Base-by-base conservation (phyloP, 1,140 invertebrate species). In the Philaenus spumarius region DNA sequence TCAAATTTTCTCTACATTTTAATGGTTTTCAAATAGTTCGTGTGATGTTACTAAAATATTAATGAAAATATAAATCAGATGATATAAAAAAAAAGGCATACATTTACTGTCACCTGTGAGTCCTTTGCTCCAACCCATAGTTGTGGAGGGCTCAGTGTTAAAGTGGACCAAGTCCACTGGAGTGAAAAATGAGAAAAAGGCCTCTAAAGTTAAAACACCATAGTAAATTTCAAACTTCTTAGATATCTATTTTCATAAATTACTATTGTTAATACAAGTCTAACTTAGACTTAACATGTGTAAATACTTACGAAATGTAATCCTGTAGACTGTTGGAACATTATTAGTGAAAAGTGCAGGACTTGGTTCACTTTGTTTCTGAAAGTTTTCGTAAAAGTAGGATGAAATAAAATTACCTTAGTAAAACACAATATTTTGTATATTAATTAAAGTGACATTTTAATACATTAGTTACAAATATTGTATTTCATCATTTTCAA, bases 361-460 rank as follows among this genome's bases (percentile, higher is more conserved):
- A 48, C 46, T 48, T 48, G 46, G 46, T 48, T 48, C 46, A 48
- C 22, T 23, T 48, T 19, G 22, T 23, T 48, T 48, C 46, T 48
- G 46, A 48, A 19, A 7, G 7, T 23, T 23, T 48, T 48, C 26
- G 7, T 19, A 24, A 48, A 22, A 24, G 7, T 48, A 48, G 26
- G 22, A 24, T 12, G 26, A 19, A 19, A 48, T 23, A 19, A 9
- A 19, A 19, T 23, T 7, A 24, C 26, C 11, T 48, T 48, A 24
- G 22, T 48, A 48, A 17, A 3, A 22, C 7, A 48, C 22, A 23
- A 23, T 48, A 22, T 22, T 48, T 48, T 48, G 22, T 23, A 19
- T 7, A 23, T 15, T 48, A 15, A 19, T 48, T 48, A 48, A 9
- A 19, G 4, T 23, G 22, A 7, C 22, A 22, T 23, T 22, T 48